Evolutionary conservation across 2,113 vertebrate species (phyloP).

Genomic region (Choloepus hoffmanni): DNA sequence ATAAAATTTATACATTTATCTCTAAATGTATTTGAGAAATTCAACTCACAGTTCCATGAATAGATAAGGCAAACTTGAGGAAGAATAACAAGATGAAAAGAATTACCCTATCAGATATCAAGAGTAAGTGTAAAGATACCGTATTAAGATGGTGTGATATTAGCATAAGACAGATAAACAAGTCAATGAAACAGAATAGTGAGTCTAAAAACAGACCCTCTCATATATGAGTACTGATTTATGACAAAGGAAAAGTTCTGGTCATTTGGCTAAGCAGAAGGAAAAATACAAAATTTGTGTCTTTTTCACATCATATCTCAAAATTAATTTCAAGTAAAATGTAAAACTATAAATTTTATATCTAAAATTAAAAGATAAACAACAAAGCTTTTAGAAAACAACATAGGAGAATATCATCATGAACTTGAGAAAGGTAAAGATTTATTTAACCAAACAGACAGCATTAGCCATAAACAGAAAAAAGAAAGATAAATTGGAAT

Average conservation of each 20-base stretch:
- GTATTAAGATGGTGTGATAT: rapidly evolving
- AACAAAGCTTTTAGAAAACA: neutral
- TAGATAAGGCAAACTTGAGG: no score
- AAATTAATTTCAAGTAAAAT: neutral
- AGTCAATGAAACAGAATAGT: neutral
- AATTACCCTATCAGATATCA: neutral
- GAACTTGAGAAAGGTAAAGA: neutral
- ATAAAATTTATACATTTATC: neutral
- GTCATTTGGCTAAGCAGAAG: neutral
- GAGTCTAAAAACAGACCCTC: rapidly evolving
- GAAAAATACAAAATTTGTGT: neutral
- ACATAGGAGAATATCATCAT: neutral
- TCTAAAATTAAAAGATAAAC: neutral
- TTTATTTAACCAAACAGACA: neutral
- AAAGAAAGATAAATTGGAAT: neutral
- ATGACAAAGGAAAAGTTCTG: neutral
- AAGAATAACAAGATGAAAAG: neutral
- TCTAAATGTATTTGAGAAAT: no score
- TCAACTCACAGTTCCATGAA: no score
- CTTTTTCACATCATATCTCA: neutral
- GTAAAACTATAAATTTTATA: no score
- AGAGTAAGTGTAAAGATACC: rapidly evolving
- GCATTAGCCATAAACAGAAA: neutral
- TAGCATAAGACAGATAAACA: neutral
- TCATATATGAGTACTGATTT: neutral